Evolutionary conservation across 2,888 invertebrate genomes (phyloP).

Genomic region (Ashinkailepas kermadecensis): DNA sequence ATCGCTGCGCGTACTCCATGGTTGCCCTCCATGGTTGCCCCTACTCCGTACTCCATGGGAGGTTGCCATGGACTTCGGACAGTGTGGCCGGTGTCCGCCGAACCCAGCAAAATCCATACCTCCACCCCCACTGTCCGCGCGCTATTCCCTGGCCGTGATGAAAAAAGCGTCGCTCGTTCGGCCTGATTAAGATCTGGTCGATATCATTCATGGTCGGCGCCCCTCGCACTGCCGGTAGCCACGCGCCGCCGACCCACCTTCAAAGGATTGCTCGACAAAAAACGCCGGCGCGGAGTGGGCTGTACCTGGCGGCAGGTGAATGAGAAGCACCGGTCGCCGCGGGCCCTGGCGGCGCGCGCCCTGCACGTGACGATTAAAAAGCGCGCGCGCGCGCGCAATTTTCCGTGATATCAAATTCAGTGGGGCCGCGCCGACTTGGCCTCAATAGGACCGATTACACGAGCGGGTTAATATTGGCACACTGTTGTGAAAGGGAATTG

Average conservation of each 20-base stretch:
- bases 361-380: background rate
- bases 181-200: slow-evolving; percentile 16
- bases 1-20: too few relatives aligned
- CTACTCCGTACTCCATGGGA: too few relatives aligned
- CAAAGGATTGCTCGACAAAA: background rate
- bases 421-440: background rate
- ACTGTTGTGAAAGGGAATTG: slow-evolving; percentile 18
- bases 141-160: too few relatives aligned
- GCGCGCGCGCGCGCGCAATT: background rate
- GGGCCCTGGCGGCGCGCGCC: background rate
- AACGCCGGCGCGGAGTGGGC: background rate
- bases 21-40: too few relatives aligned
- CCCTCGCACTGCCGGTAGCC: background rate
- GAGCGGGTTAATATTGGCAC: slow-evolving; percentile 20
- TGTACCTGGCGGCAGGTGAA: slow-evolving; percentile 6
- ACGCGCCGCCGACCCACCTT: background rate
- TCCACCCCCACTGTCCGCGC: background rate
- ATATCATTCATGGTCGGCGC: background rate
- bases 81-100: too few relatives aligned
- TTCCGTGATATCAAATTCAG: slow-evolving; percentile 20
- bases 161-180: background rate
- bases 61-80: too few relatives aligned
- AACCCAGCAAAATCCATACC: background rate
- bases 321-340: background rate
- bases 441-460: slow-evolving; percentile 6